These are phyloP conservation scores for Calliopsis andreniformis DNA, from an alignment of 1,140 invertebrate species.

Conservation along the genomic window DNA sequence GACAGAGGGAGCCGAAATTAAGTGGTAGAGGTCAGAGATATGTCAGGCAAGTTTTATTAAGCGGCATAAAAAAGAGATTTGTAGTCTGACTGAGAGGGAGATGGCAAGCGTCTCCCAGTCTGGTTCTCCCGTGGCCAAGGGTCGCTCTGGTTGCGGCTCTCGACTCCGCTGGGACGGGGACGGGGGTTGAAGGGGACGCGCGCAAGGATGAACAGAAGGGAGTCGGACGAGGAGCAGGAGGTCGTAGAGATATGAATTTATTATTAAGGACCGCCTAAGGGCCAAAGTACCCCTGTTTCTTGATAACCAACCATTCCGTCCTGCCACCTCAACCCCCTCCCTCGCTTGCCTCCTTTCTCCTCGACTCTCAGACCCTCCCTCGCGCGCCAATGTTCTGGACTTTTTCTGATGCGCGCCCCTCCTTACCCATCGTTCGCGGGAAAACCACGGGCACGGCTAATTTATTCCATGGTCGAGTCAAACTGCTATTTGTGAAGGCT, in stretches of 20 bases:
- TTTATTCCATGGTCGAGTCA: slow-evolving; percentile 69
- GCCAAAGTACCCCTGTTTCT: slow-evolving; percentile 73
- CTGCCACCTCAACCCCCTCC: not conserved
- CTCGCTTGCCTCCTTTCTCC: not conserved
- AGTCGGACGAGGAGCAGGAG: slow-evolving; percentile 46
- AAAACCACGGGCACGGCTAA: slow-evolving; percentile 61
- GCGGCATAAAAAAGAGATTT: slow-evolving; percentile 81
- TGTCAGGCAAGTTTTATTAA: slow-evolving; percentile 81
- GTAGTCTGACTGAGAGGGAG: slow-evolving; percentile 66
- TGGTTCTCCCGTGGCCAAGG: slow-evolving; percentile 29
- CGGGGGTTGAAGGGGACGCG: not conserved
- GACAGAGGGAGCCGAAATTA: slow-evolving; percentile 72
- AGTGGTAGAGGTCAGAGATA: slow-evolving; percentile 81
- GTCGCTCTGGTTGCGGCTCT: slow-evolving; percentile 40
- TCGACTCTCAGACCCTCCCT: not conserved
- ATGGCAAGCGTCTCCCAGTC: not conserved
- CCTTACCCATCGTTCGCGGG: not conserved
- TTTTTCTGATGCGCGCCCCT: slow-evolving; percentile 16
- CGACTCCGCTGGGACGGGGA: not conserved
- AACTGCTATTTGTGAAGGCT: slow-evolving; percentile 59
- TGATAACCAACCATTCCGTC: slow-evolving; percentile 62
- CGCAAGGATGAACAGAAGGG: slow-evolving; percentile 38
- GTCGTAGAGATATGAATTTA: slow-evolving; percentile 80
- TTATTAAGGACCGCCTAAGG: slow-evolving; percentile 78
- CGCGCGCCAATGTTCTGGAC: not conserved